A percentile compares a stretch with the other conserved stretches of the same genome.
These are phyloP conservation scores for Drosophila orena DNA, from an alignment of 1,140 invertebrate species.

Conservation along the genomic window DNA sequence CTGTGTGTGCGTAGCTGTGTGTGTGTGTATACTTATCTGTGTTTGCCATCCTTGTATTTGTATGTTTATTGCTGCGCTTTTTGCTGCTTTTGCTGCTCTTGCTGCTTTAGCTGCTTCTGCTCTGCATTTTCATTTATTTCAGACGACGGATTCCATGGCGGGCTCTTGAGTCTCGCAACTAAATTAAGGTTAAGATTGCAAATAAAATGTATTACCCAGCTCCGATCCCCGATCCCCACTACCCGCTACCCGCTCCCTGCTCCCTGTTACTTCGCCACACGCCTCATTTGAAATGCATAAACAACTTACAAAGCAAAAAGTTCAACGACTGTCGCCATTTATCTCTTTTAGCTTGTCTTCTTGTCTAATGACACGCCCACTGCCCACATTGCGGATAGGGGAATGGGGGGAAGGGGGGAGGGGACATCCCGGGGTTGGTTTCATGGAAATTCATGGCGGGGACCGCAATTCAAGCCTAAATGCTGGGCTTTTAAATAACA, in stretches of 20 bases:
- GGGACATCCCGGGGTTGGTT: not conserved
- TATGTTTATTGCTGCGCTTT: slow-evolving; percentile 77
- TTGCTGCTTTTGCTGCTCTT: slow-evolving; percentile 56
- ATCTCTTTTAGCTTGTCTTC: slow-evolving; percentile 73
- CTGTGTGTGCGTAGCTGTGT: too few relatives aligned
- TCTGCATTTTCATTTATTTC: slow-evolving; percentile 79
- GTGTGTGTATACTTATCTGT: slow-evolving; percentile 32
- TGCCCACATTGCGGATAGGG: slow-evolving; percentile 1
- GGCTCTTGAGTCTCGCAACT: slow-evolving; percentile 69
- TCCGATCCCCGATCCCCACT: not conserved
- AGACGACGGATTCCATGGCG: slow-evolving; percentile 68
- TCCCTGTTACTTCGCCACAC: slow-evolving; percentile 6
- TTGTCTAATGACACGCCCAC: slow-evolving; percentile 79
- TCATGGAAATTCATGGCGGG: slow-evolving; percentile 58
- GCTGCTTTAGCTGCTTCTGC: slow-evolving; percentile 26
- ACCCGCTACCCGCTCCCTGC: not conserved
- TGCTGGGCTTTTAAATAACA: slow-evolving; percentile 76
- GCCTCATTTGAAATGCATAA: slow-evolving; percentile 81
- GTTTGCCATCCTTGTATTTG: slow-evolving; percentile 40
- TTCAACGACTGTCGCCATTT: slow-evolving; percentile 81
- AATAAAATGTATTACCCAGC: slow-evolving; percentile 78
- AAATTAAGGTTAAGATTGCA: slow-evolving; percentile 83
- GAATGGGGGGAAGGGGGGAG: not conserved
- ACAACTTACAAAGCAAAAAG: slow-evolving; percentile 79
- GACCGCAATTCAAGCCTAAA: slow-evolving; percentile 81